A percentile compares a stretch with the other conserved stretches of the same genome.
Evolutionary conservation across 2,888 invertebrate species (phyloP).

Genomic region (Calliphora vomitoria): DNA sequence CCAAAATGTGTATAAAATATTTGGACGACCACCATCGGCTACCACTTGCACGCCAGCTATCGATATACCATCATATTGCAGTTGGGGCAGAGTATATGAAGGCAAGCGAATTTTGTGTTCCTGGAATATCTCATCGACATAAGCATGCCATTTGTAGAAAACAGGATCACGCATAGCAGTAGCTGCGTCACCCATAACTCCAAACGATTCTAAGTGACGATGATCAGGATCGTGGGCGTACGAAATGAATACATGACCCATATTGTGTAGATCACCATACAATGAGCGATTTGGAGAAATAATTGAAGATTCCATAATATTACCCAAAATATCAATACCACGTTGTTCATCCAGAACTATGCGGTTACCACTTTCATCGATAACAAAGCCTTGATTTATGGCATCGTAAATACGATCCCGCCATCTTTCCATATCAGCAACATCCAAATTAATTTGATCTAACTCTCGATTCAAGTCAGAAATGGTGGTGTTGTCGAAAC

Average conservation of each 20-base stretch:
- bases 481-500: conserved; percentile 86
- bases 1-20: conserved; percentile 90
- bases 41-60: conserved; percentile 86
- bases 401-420: conserved; percentile 89
- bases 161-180: conserved; percentile 95
- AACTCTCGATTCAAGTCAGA: conserved; percentile 88
- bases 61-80: conserved; percentile 85
- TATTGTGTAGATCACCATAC: conserved; percentile 93
- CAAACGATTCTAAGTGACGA: conserved; percentile 89
- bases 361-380: too few relatives aligned
- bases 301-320: conserved; percentile 83
- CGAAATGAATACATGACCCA: conserved; percentile 92
- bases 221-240: conserved; percentile 93
- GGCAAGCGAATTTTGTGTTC: conserved; percentile 89
- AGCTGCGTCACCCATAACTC: conserved; percentile 93
- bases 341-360: too few relatives aligned
- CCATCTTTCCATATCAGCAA: conserved; percentile 90
- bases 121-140: conserved; percentile 91
- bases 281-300: conserved; percentile 89
- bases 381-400: conserved; percentile 85
- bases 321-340: conserved; percentile 86
- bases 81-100: conserved; percentile 86
- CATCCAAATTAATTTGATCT: conserved; percentile 87
- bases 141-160: conserved; percentile 94
- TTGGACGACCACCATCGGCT: conserved; percentile 85